A percentile compares a stretch with the other conserved stretches of the same genome.
Evolutionary conservation across 2,113 vertebrate species (phyloP).

Genomic region (Gobiocypris rarus): DNA sequence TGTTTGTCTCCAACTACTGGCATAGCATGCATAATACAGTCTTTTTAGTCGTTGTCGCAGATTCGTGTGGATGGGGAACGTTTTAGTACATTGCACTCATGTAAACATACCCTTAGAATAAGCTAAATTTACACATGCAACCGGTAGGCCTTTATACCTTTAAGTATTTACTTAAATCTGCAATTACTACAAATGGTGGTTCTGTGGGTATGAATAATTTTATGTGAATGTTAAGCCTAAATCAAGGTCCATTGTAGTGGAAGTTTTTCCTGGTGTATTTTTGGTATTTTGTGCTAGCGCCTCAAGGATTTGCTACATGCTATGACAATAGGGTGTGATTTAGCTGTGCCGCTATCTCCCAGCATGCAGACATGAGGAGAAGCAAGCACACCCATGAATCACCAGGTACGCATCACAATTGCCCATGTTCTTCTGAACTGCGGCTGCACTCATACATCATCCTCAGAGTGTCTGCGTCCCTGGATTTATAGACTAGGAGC

Average conservation of each 20-base stretch:
- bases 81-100: no score
- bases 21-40: no score
- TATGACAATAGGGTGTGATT: slow-evolving; percentile 17
- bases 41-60: no score
- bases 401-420: not conserved
- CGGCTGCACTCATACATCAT: slow-evolving; percentile 19
- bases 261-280: not conserved
- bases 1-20: no score
- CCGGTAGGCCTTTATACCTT: no score
- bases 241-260: not conserved
- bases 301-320: not conserved
- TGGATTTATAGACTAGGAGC: slow-evolving; percentile 32
- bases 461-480: not conserved
- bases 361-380: not conserved
- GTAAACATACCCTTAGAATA: no score
- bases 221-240: not conserved
- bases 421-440: not conserved
- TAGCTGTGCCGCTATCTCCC: not conserved
- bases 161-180: no score
- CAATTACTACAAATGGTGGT: no score
- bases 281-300: not conserved
- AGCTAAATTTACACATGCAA: no score
- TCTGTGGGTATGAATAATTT: not conserved
- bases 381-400: slow-evolving; percentile 6
- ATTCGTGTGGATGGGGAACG: no score